Base-by-base conservation (phyloP, 1,140 invertebrate species). In the Hirudo medicinalis region DNA sequence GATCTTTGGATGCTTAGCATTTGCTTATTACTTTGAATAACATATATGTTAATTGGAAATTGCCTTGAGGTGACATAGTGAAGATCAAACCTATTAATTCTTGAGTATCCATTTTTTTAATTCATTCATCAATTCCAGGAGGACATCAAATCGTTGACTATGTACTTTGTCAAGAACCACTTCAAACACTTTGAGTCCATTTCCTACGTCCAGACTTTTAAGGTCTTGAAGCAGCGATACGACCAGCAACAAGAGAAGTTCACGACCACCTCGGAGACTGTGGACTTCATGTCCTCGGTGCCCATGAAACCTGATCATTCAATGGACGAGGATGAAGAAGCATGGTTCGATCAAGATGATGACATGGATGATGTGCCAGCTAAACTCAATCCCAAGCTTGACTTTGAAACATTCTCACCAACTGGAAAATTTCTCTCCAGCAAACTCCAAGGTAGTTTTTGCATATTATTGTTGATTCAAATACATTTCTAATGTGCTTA, bases 291-390 rank as follows among this genome's bases (percentile, higher is more conserved):
- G 53, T 43, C 43, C 13, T 49, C 43, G 3, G 85, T 92, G 72
- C 96, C 90, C 82, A 85, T 93, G 75, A 86, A 92, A 67, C 94
- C 97, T 83, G 89, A 91, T 74, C 85, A 93, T 60, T 89, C 94
- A 78, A 85, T 96, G 74, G 94, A 97, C 67, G 93, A 97, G 78
- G 94, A 98, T 76, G 94, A 98, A 80, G 94, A 97, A 82, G 92
- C 95, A 87, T 98, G 94, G 94, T 97, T 97, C 82, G 94, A 94
- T 79, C 91, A 95, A 77, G 93, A 97, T 75, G 93, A 96, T 79
- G 93, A 95, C 77, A 88, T 91, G 76, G 83, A 84, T 22, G 80
- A 81, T 27, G 75, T 80, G 22, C 79, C 77, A 60, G 79, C 78
- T 71, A 84, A 84, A 78, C 73, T 87, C n/a, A 85, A 86, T 75